A percentile compares a stretch with the other conserved stretches of the same genome.
Conservation (phyloP, 2,888 invertebrate species). For the Rugalucina vietnamica region DNA sequence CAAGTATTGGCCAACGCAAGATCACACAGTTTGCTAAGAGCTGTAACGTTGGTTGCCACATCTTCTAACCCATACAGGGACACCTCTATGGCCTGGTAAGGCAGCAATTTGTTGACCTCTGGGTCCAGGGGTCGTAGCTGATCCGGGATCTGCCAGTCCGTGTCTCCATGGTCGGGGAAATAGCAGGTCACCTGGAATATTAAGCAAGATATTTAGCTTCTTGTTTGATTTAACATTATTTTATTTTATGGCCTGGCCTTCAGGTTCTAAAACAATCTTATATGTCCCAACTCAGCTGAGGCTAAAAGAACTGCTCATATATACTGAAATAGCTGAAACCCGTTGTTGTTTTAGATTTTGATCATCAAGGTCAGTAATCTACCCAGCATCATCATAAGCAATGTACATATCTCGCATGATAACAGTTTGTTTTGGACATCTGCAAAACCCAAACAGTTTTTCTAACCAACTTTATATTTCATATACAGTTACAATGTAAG, state of each 20-base stretch:
- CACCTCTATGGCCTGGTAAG: slow-evolving; percentile 75
- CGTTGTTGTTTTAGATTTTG: no score
- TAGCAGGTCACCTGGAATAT: slow-evolving; percentile 66
- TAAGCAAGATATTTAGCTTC: no score
- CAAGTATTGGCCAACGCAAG: slow-evolving; percentile 71
- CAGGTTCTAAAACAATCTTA: no score
- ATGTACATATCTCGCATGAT: slow-evolving; percentile 65
- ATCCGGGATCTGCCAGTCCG: slow-evolving; percentile 62
- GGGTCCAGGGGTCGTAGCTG: slow-evolving; percentile 66
- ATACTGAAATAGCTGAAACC: no score
- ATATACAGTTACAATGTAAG: no score
- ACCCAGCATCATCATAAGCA: slow-evolving; percentile 68
- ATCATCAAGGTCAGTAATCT: no score
- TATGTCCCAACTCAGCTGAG: no score
- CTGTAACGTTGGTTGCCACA: slow-evolving; percentile 64
- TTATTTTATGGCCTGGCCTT: no score
- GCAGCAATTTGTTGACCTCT: slow-evolving; percentile 64
- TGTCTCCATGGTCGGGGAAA: slow-evolving; percentile 76
- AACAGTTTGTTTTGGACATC: no score
- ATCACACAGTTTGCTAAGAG: slow-evolving; percentile 69
- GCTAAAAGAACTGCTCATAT: no score
- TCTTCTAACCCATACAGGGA: slow-evolving; percentile 71
- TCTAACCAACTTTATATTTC: no score
- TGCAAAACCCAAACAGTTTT: neutral
- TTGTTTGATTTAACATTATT: no score